A percentile compares a stretch with the other conserved stretches of the same genome.
Conservation (phyloP, 2,888 invertebrate species). For the Pseudococcus viburni region DNA sequence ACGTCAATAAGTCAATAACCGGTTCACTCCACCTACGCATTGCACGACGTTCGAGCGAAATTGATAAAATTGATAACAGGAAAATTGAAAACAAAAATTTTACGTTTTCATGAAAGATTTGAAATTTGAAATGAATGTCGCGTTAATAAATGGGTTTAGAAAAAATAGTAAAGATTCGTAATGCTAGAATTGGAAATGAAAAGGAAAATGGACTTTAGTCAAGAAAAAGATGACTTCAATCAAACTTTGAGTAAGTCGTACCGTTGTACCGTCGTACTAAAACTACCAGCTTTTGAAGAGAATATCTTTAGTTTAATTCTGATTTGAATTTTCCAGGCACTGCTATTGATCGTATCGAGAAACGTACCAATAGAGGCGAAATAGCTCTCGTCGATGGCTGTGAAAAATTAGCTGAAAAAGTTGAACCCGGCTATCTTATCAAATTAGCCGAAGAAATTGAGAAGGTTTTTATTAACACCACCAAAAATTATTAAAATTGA, state of each 20-base stretch:
- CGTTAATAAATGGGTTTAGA: background rate
- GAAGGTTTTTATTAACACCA: background rate
- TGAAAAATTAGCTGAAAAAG: conserved; percentile 47
- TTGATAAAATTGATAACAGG: background rate
- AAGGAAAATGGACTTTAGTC: conserved; percentile 15
- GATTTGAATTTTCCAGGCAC: background rate
- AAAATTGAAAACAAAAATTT: background rate
- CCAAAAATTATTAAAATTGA: background rate
- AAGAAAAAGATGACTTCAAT: background rate
- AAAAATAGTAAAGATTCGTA: background rate
- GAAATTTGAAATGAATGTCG: background rate
- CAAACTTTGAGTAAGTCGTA: background rate
- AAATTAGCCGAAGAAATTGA: conserved; percentile 54
- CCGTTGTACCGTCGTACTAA: background rate
- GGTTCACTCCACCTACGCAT: background rate
- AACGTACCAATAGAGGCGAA: background rate
- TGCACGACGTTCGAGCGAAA: background rate
- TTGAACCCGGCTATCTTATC: conserved; percentile 45
- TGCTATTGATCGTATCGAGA: background rate
- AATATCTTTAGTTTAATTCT: background rate
- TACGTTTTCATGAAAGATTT: background rate
- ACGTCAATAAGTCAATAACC: conserved; percentile 9
- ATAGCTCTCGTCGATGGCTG: background rate
- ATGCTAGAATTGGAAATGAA: conserved; percentile 1
- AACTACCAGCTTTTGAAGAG: background rate